phyloP scores from a whole-genome alignment of 2,113 vertebrate species.

The Sula dactylatra region DNA sequence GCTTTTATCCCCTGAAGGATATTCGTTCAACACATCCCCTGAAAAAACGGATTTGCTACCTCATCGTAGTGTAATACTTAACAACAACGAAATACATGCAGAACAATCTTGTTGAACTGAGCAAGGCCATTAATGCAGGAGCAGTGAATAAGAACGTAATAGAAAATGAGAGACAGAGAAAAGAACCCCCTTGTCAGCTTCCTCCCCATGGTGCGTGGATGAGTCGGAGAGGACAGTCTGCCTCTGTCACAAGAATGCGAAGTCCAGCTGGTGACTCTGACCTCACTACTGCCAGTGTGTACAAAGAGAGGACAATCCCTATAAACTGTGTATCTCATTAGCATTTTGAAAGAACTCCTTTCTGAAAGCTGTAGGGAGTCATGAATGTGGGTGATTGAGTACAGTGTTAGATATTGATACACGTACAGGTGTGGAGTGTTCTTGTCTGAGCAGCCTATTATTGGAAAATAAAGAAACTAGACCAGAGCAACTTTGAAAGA shows the following conservation, averaged over 20 bases:
- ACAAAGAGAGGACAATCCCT: neutral
- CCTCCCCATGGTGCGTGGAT: accelerated
- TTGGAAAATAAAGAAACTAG: neutral
- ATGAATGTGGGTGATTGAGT: neutral
- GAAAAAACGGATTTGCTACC: neutral
- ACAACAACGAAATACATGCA: neutral
- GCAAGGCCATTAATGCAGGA: neutral
- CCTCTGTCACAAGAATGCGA: neutral
- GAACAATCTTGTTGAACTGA: neutral
- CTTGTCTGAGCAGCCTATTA: neutral
- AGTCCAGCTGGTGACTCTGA: neutral
- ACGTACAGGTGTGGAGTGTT: neutral
- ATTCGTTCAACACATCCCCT: neutral
- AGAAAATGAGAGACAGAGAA: neutral
- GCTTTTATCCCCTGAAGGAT: conserved; percentile 5
- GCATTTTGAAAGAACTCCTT: neutral
- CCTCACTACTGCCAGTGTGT: neutral
- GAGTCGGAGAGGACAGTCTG: neutral
- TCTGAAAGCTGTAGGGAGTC: neutral
- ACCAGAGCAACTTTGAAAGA: neutral
- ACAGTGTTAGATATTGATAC: neutral
- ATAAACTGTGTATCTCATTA: accelerated
- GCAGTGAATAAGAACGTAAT: neutral
- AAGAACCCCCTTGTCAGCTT: neutral
- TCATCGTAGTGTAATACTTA: neutral